Conservation (phyloP, 2,113 vertebrate species). For the Cervus canadensis region DNA sequence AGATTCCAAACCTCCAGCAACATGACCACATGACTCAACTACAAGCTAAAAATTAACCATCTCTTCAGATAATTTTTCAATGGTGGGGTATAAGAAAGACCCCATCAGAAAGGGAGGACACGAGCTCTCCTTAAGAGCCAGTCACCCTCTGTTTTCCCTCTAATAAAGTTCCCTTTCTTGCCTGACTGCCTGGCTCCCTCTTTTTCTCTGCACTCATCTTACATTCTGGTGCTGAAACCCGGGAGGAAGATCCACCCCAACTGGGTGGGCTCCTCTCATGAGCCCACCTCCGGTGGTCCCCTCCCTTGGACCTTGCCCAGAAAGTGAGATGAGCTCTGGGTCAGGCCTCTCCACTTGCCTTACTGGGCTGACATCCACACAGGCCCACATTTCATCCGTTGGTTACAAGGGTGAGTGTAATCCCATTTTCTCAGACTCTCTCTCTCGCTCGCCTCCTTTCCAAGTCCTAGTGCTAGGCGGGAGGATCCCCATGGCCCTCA, state of each 20-base stretch:
- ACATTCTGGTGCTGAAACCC: fast-evolving
- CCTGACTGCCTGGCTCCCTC: background rate
- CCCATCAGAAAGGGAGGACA: background rate
- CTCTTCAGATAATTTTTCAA: background rate
- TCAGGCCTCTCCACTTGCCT: background rate
- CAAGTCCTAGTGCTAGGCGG: too few species aligned
- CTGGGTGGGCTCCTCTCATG: background rate
- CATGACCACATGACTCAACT: background rate
- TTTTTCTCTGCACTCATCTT: background rate
- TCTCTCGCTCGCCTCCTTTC: too few species aligned
- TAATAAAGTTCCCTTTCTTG: background rate
- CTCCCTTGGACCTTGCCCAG: background rate
- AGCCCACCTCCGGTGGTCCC: background rate
- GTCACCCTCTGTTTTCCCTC: background rate
- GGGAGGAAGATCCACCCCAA: background rate
- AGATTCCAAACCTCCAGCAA: background rate
- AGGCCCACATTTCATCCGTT: background rate
- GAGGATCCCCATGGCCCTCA: too few species aligned
- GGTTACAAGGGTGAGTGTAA: background rate
- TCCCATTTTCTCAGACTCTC: background rate
- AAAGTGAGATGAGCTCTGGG: background rate
- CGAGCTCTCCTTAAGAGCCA: background rate
- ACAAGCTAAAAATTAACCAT: background rate
- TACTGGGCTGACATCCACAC: background rate
- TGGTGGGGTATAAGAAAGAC: background rate